Percentiles rank a stretch among this genome's conserved stretches.
phyloP scores from a whole-genome alignment of 2,113 vertebrate species.

The Halcyon senegalensis region DNA sequence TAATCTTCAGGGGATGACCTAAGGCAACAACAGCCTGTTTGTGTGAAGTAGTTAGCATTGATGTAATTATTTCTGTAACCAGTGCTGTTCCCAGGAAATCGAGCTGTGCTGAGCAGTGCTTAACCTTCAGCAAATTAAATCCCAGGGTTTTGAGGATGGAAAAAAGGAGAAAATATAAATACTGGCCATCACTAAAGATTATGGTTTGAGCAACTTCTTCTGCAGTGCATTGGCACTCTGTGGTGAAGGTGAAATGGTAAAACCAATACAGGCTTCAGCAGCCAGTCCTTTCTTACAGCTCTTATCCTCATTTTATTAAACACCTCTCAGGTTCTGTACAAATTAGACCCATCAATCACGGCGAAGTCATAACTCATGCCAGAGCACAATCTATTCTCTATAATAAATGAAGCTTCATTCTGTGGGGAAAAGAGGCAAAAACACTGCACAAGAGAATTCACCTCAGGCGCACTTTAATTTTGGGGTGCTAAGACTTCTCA shows the following conservation, averaged over 20 bases:
- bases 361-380: background rate
- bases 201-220: background rate
- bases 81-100: background rate
- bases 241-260: background rate
- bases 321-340: background rate
- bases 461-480: background rate
- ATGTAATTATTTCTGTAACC: background rate
- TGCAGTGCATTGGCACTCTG: background rate
- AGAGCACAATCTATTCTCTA: background rate
- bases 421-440: background rate
- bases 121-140: background rate
- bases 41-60: background rate
- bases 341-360: slow-evolving; percentile 12
- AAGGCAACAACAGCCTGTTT: background rate
- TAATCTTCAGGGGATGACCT: background rate
- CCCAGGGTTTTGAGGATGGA: background rate
- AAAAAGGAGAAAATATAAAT: background rate
- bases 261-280: background rate
- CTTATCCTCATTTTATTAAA: background rate
- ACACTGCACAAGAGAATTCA: background rate
- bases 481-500: background rate
- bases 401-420: background rate
- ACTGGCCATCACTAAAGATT: background rate
- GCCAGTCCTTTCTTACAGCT: background rate
- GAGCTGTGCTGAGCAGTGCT: background rate